A percentile compares a stretch with the other conserved stretches of the same genome.
These are phyloP conservation scores for Nothoprocta pentlandii DNA, from an alignment of 2,113 vertebrate genomes.

Conservation along the genomic window DNA sequence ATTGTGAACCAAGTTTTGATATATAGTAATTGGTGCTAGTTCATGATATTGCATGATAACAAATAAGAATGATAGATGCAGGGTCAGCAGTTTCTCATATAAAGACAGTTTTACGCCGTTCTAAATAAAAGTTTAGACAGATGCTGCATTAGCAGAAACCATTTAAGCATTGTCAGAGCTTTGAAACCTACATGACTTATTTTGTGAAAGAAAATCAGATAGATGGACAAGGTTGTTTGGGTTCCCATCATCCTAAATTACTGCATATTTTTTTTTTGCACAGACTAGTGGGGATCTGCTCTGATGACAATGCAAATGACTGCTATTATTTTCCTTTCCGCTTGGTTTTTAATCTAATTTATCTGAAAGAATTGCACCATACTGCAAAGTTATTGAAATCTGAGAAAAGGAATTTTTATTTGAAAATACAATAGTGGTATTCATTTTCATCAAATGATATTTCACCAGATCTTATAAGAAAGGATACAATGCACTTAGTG, in stretches of 20 bases:
- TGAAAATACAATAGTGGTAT: background rate
- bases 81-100: background rate
- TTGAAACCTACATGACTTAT: background rate
- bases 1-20: background rate
- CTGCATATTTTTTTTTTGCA: background rate
- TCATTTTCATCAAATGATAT: background rate
- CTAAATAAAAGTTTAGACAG: background rate
- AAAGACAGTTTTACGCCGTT: background rate
- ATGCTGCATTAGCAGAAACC: background rate
- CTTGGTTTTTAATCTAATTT: background rate
- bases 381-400: background rate
- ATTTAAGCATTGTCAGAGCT: background rate
- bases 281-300: background rate
- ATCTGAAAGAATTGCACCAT: background rate
- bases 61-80: background rate
- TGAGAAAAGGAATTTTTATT: background rate
- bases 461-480: background rate
- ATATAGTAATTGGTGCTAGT: background rate
- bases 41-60: background rate
- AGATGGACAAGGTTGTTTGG: background rate
- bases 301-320: background rate
- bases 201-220: slow-evolving; percentile 22
- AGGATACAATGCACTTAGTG: background rate
- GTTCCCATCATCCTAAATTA: background rate
- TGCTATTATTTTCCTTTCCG: background rate